phyloP scores from a whole-genome alignment of 1,140 invertebrate species.

The Araneus ventricosus region DNA sequence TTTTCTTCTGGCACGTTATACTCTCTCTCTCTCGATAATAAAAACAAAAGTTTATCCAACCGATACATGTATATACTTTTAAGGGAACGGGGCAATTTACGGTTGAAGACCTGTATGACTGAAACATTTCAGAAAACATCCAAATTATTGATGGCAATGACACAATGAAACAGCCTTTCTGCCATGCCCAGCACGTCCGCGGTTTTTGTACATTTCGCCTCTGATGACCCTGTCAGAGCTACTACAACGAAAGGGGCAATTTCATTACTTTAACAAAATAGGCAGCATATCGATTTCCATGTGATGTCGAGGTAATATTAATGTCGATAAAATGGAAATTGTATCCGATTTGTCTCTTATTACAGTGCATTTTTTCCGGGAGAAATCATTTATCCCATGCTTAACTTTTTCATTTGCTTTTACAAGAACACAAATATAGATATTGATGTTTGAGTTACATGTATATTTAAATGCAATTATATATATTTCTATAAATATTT shows the following conservation, averaged over 20 bases:
- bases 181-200: not conserved
- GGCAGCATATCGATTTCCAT: not conserved
- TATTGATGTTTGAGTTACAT: too few species aligned
- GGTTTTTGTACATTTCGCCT: not conserved
- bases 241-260: not conserved
- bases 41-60: not conserved
- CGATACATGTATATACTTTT: not conserved
- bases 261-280: slow-evolving; percentile 27
- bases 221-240: not conserved
- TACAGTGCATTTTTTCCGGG: too few species aligned
- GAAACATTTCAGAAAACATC: not conserved
- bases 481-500: too few species aligned
- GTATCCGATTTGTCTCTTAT: not conserved
- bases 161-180: not conserved
- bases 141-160: slow-evolving; percentile 2
- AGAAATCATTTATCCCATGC: too few species aligned
- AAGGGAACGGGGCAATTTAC: not conserved
- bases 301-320: not conserved
- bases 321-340: not conserved
- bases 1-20: not conserved
- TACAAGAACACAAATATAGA: too few species aligned
- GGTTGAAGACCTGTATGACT: not conserved
- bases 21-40: too few species aligned
- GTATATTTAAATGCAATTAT: too few species aligned
- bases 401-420: too few species aligned